These are phyloP conservation scores for Pipistrellus nathusii DNA, from an alignment of 2,797 vertebrate species.

Conservation along the genomic window DNA sequence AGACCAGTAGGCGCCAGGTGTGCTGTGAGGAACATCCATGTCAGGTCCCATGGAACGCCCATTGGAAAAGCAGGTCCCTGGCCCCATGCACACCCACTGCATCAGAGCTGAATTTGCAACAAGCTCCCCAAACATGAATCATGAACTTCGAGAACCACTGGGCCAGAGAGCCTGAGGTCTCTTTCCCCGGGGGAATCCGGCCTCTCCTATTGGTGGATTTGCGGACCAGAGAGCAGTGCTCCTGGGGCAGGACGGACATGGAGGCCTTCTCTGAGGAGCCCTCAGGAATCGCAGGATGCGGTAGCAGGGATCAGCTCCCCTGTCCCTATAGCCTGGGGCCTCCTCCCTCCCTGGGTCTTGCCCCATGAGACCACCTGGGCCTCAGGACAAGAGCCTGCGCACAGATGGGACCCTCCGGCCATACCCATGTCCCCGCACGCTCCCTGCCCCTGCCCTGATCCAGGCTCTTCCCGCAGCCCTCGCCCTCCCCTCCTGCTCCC, in stretches of 20 bases:
- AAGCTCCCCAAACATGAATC: neutral
- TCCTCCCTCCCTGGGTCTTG: neutral
- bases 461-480: neutral
- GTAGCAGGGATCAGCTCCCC: neutral
- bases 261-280: neutral
- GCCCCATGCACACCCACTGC: neutral
- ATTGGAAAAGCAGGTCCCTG: neutral
- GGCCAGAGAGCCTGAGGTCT: neutral
- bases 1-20: neutral
- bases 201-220: neutral
- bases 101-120: neutral
- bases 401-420: neutral
- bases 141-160: neutral
- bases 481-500: neutral
- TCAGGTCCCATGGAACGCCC: neutral
- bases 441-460: neutral
- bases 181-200: neutral
- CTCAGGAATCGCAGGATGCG: accelerated
- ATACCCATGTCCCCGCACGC: neutral
- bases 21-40: neutral
- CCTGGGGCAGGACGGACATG: neutral
- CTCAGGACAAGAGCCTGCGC: neutral
- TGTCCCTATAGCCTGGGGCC: neutral
- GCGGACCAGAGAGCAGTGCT: neutral
- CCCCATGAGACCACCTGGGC: neutral